phyloP scores from a whole-genome alignment of 2,888 invertebrate genomes.

The Frankliniella intonsa region DNA sequence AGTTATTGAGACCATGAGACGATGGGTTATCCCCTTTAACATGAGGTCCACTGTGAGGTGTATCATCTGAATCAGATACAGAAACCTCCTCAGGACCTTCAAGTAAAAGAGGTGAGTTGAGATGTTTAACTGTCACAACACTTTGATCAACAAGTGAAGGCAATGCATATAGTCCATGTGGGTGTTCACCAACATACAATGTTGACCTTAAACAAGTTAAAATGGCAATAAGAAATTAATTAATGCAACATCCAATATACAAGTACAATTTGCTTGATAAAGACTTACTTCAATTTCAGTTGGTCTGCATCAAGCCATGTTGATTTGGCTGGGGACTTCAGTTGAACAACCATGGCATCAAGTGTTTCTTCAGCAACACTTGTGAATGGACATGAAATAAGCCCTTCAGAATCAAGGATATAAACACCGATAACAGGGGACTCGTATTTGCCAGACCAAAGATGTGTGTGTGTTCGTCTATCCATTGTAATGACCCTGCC shows the following conservation, averaged over 20 bases:
- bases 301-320: neutral
- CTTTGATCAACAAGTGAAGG: slow-evolving; percentile 89
- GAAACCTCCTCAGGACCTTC: neutral
- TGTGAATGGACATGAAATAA: slow-evolving; percentile 81
- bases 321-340: slow-evolving; percentile 33
- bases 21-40: neutral
- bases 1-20: neutral
- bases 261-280: neutral
- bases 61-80: neutral
- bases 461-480: slow-evolving; percentile 58
- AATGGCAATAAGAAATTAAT: slow-evolving; percentile 31
- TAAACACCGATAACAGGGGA: slow-evolving; percentile 91
- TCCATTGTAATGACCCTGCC: slow-evolving; percentile 83
- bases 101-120: neutral
- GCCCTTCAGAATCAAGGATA: slow-evolving; percentile 66
- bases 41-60: neutral
- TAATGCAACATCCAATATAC: neutral
- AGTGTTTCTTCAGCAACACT: slow-evolving; percentile 84
- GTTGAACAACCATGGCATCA: slow-evolving; percentile 52
- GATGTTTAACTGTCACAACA: slow-evolving; percentile 57
- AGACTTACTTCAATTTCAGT: neutral
- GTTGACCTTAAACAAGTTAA: slow-evolving; percentile 64
- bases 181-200: slow-evolving; percentile 85
- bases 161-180: slow-evolving; percentile 83
- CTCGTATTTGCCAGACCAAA: slow-evolving; percentile 83